Base-by-base conservation (phyloP, 2,888 invertebrate species). In the Mythimna pallens region DNA sequence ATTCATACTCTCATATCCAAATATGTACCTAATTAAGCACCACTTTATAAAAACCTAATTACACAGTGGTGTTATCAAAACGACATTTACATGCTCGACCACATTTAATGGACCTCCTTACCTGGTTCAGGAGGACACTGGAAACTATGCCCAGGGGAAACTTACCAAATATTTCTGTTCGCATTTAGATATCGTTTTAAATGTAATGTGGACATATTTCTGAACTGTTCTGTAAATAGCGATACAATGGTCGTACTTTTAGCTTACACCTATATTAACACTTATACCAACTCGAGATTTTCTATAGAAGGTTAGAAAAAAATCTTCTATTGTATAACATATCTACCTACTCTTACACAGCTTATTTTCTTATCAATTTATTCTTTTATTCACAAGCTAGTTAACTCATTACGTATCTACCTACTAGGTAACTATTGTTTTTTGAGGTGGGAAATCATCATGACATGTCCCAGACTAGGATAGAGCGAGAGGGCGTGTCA, bases 131-230 rank as follows among this genome's bases (percentile, higher is more conserved):
- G 83, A 88, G 88, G 83, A 87, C 87, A 40, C 88, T 88, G 89
- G 88, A 91, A 88, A 90, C 84, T 73, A 86, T 84, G 80, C 91
- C 84, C 89, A 66, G 79, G 89, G 90, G 92, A 87, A 82, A 85
- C 82, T 85, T 86, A 83, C 82, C 85, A 86, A 86, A 86, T 82
- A 84, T 88, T 87, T 82, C 85, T 85, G 83, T 88, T 86, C 87
- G 72, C 88, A 89, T 91, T 90, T 88, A 89, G 89, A 88, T 91
- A 91, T 83, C 81, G 83, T 79, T 84, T 82, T 88, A 83, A 84
- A 84, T 81, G 74, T 82, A 86, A 86, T 81, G 83, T 86, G 57
- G 64, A 54, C 54, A 34, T 69, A 62, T 65, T 64, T 67, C 40
- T 69, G n/a, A 61, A 66, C 57, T 61, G 61, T 52, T 58, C 34